phyloP scores from a whole-genome alignment of 1,140 invertebrate genomes.

The Caenorhabditis brenneri region DNA sequence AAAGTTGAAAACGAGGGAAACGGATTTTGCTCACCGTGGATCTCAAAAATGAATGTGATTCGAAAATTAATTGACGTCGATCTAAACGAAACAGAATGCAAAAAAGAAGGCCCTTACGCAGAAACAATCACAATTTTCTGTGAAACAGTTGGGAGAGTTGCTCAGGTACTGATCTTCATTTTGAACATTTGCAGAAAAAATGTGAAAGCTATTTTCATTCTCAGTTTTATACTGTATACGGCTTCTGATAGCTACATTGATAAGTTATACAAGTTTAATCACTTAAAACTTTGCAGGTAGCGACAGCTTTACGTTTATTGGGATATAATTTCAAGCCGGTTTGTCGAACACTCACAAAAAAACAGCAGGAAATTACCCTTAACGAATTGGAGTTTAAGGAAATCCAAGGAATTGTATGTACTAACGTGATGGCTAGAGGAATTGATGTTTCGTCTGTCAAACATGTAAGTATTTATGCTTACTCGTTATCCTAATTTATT shows the following conservation, averaged over 20 bases:
- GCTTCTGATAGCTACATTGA: too few species aligned
- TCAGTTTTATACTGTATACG: too few species aligned
- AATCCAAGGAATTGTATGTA: background rate
- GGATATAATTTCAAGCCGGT: background rate
- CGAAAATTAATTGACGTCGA: background rate
- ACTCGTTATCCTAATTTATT: background rate
- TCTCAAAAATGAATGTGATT: background rate
- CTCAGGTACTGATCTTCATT: background rate
- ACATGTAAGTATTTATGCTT: background rate
- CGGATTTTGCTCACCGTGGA: background rate
- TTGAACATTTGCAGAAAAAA: background rate
- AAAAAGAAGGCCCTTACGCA: background rate
- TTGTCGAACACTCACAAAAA: background rate
- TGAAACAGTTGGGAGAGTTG: slow-evolving; percentile 4
- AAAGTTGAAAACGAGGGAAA: background rate
- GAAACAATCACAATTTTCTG: slow-evolving; percentile 17
- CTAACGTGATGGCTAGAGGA: background rate
- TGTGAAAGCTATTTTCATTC: too few species aligned
- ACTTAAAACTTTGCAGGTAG: background rate
- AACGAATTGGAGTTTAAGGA: background rate
- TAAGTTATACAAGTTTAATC: too few species aligned
- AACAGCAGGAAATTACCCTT: background rate
- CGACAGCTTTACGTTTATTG: background rate
- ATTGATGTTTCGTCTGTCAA: slow-evolving; percentile 8
- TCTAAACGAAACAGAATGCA: background rate